Conservation (phyloP, 2,888 invertebrate genomes). For the Eristalis pertinax region DNA sequence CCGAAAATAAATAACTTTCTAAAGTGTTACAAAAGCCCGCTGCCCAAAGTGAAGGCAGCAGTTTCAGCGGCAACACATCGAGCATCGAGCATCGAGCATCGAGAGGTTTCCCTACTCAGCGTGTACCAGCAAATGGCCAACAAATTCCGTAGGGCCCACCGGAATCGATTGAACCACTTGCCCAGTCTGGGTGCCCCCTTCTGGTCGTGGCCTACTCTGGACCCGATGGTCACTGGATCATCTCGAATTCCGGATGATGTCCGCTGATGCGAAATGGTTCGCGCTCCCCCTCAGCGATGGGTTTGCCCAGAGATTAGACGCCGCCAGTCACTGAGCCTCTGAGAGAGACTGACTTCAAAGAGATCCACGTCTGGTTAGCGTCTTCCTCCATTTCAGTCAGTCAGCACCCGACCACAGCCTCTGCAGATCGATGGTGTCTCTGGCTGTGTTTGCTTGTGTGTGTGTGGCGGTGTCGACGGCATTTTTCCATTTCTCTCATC, state of each 20-base stretch:
- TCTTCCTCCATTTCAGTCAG: slow-evolving; percentile 12
- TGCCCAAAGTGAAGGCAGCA: slow-evolving; percentile 48
- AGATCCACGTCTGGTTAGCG: background rate
- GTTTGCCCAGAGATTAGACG: slow-evolving; percentile 32
- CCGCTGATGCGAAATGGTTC: background rate
- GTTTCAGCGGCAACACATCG: background rate
- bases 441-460: background rate
- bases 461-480: slow-evolving; percentile 1
- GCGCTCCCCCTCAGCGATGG: slow-evolving; percentile 1
- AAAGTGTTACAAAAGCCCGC: slow-evolving; percentile 66
- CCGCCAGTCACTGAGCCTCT: slow-evolving; percentile 20
- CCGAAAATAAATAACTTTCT: slow-evolving; percentile 55
- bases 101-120: slow-evolving; percentile 38
- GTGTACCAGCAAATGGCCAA: background rate
- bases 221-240: background rate
- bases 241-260: slow-evolving; percentile 1
- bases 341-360: background rate
- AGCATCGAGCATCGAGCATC: background rate
- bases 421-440: background rate
- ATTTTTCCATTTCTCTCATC: slow-evolving; percentile 58
- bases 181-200: background rate
- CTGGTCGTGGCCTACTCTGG: slow-evolving; percentile 54
- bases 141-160: slow-evolving; percentile 26
- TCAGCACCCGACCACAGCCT: background rate
- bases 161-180: slow-evolving; percentile 24